Evolutionary conservation across 2,113 vertebrate genomes (phyloP).

Genomic region (Elephantulus edwardii): DNA sequence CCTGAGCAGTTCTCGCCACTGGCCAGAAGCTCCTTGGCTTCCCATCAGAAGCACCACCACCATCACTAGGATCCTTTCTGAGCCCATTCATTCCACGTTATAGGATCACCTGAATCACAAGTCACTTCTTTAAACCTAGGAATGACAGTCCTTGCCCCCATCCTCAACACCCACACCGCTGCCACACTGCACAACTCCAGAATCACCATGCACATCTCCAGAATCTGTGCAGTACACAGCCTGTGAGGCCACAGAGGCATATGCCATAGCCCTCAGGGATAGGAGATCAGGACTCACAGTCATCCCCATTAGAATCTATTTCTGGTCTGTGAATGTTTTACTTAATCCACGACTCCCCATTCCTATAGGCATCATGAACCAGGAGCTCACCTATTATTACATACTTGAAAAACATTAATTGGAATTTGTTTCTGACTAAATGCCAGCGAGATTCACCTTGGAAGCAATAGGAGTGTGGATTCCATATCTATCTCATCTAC

Average conservation of each 20-base stretch:
- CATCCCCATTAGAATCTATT: slow-evolving; percentile 14
- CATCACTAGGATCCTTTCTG: neutral
- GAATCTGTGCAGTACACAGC: neutral
- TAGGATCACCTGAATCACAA: neutral
- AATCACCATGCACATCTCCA: neutral
- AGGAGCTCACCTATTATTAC: neutral
- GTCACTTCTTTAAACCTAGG: neutral
- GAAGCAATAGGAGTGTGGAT: neutral
- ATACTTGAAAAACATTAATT: slow-evolving; percentile 16
- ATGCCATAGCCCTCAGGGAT: neutral
- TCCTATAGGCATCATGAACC: neutral
- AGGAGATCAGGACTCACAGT: neutral
- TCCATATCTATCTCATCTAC: neutral
- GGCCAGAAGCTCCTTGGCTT: neutral
- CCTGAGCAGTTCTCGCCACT: neutral
- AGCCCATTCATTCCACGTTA: neutral
- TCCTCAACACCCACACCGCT: neutral
- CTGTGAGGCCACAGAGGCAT: neutral
- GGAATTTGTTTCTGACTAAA: slow-evolving; percentile 3
- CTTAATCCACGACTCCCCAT: neutral
- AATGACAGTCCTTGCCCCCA: neutral
- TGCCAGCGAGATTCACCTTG: neutral
- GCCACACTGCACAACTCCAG: neutral
- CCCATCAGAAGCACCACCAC: neutral
- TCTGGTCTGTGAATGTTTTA: neutral